Percentiles rank a stretch among this genome's conserved stretches.
phyloP scores from a whole-genome alignment of 2,113 vertebrate species.

The Hucho hucho region DNA sequence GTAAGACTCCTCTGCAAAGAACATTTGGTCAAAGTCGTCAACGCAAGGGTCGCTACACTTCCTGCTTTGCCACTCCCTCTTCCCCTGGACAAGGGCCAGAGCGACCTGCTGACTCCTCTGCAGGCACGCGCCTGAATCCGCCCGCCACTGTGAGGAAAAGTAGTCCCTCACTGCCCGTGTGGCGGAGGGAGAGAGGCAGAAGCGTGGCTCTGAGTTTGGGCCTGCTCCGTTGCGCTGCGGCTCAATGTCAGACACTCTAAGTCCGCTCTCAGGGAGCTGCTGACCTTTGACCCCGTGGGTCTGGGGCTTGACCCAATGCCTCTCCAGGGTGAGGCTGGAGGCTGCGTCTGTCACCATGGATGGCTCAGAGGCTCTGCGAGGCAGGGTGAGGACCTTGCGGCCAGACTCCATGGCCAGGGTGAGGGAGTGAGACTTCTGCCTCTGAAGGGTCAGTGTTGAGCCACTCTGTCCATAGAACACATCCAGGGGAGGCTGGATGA shows the following conservation, averaged over 20 bases:
- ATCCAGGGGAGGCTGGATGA: slow-evolving; percentile 31
- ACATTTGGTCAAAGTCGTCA: slow-evolving; percentile 75
- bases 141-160: slow-evolving; percentile 58
- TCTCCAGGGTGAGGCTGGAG: slow-evolving; percentile 4
- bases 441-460: slow-evolving; percentile 52
- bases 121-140: slow-evolving; percentile 59
- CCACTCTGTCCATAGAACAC: slow-evolving; percentile 54
- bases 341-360: background rate
- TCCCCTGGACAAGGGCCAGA: slow-evolving; percentile 65
- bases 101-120: slow-evolving; percentile 64
- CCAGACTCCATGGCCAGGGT: background rate
- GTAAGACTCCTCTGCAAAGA: slow-evolving; percentile 79
- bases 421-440: slow-evolving; percentile 47
- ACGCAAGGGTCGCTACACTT: slow-evolving; percentile 73
- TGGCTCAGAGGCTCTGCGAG: slow-evolving; percentile 56
- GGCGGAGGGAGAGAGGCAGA: slow-evolving; percentile 63
- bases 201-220: slow-evolving; percentile 36
- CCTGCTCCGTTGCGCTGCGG: slow-evolving; percentile 1
- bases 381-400: slow-evolving; percentile 15
- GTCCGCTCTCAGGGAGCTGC: slow-evolving; percentile 15
- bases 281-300: background rate
- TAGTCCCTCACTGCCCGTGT: slow-evolving; percentile 62
- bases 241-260: slow-evolving; percentile 52
- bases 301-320: slow-evolving; percentile 3
- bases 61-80: slow-evolving; percentile 68